phyloP scores from a whole-genome alignment of 2,113 vertebrate genomes.

The Manacus vitellinus region DNA sequence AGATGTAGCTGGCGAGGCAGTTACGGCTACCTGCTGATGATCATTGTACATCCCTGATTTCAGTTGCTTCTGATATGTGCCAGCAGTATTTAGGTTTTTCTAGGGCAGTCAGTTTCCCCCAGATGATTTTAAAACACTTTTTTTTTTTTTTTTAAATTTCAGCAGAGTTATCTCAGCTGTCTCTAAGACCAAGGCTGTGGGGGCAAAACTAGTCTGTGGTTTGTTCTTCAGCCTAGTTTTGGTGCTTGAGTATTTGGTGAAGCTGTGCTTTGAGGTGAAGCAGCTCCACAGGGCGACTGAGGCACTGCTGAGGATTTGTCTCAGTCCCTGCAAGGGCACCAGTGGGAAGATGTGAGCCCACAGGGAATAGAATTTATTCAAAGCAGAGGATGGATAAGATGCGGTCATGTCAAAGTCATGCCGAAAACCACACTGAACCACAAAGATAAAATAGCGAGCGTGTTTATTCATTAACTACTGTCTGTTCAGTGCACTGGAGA shows the following conservation, averaged over 20 bases:
- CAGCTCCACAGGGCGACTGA: accelerated
- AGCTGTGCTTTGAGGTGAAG: not conserved
- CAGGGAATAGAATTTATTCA: not conserved
- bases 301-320: not conserved
- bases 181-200: not conserved
- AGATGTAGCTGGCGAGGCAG: not conserved
- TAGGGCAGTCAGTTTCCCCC: not conserved
- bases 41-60: not conserved
- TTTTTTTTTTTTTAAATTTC: not conserved
- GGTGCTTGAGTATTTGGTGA: not conserved
- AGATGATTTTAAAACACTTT: not conserved
- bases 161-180: not conserved
- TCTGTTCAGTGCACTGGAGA: not conserved
- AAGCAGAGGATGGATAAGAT: not conserved
- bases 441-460: accelerated
- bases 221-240: not conserved
- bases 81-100: not conserved
- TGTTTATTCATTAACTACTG: not conserved
- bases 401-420: not conserved
- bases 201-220: accelerated
- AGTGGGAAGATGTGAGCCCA: not conserved
- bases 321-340: not conserved
- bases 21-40: not conserved
- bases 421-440: not conserved
- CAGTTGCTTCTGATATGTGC: not conserved